These are phyloP conservation scores for Drosophila rufa DNA, from an alignment of 1,140 invertebrate species.

Conservation along the genomic window DNA sequence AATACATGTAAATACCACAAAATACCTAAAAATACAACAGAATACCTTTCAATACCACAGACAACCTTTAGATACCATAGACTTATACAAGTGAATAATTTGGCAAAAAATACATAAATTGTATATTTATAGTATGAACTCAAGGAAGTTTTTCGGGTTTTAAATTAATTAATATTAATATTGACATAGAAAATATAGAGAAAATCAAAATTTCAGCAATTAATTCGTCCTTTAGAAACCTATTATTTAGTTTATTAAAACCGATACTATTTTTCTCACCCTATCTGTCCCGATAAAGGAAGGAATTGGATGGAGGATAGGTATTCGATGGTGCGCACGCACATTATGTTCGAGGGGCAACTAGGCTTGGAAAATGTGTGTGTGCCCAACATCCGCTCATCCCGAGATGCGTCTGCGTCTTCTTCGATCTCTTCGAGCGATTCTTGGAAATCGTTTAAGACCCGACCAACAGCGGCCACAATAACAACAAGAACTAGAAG, in stretches of 20 bases:
- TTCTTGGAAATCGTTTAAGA: conserved; percentile 81
- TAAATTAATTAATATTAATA: too few relatives aligned
- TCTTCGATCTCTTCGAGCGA: conserved; percentile 56
- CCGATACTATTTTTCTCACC: neutral
- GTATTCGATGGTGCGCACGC: conserved; percentile 37
- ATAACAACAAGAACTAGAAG: conserved; percentile 15
- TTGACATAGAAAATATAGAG: too few relatives aligned
- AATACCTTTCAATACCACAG: too few relatives aligned
- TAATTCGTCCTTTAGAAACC: too few relatives aligned
- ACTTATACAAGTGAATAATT: too few relatives aligned
- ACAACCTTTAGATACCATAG: too few relatives aligned
- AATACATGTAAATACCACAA: too few relatives aligned
- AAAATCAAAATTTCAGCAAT: too few relatives aligned
- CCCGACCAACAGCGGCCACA: conserved; percentile 54
- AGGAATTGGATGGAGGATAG: conserved; percentile 29
- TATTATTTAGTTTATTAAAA: neutral
- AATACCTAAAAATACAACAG: too few relatives aligned
- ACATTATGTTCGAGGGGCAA: conserved; percentile 36
- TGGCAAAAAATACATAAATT: too few relatives aligned
- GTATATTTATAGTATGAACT: too few relatives aligned
- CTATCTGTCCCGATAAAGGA: conserved; percentile 12
- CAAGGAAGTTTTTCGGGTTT: too few relatives aligned
- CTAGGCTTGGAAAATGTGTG: conserved; percentile 61
- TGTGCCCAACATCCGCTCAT: conserved; percentile 67
- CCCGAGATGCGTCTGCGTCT: conserved; percentile 29